Conservation (phyloP, 1,140 invertebrate genomes). For the Lepidostoma basale region DNA sequence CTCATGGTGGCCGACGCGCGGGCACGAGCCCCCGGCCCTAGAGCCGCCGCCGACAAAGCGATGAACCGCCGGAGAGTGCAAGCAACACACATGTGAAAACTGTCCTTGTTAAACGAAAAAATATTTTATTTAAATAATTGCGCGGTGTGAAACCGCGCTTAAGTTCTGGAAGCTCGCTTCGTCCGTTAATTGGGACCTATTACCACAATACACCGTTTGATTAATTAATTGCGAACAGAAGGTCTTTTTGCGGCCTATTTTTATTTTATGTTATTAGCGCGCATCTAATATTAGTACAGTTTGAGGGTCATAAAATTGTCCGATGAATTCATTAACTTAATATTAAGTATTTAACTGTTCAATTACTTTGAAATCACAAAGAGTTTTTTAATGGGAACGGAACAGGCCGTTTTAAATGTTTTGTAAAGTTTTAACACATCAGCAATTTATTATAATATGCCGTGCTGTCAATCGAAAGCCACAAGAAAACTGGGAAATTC, state of each 20-base stretch:
- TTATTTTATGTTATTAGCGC: conserved; percentile 4
- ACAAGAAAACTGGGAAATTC: no score
- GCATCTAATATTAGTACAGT: conserved; percentile 18
- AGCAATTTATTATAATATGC: no score
- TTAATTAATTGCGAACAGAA: conserved; percentile 5
- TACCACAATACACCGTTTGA: background rate
- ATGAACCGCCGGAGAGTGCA: conserved; percentile 31
- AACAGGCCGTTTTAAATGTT: no score
- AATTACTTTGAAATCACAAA: no score
- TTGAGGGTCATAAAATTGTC: conserved; percentile 13
- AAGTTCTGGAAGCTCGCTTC: background rate
- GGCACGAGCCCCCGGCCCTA: conserved; percentile 23
- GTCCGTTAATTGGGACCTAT: background rate
- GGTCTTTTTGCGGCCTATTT: conserved; percentile 33
- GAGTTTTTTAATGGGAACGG: no score
- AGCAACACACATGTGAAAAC: conserved; percentile 42
- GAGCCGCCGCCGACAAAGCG: conserved; percentile 34
- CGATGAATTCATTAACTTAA: no score
- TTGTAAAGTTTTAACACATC: no score
- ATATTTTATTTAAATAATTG: background rate
- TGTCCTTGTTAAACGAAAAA: conserved; percentile 10
- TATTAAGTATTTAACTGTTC: no score
- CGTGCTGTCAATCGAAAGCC: no score
- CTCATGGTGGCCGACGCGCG: conserved; percentile 54
- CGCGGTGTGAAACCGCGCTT: conserved; percentile 5